These are phyloP conservation scores for Plagiodera versicolora DNA, from an alignment of 2,888 invertebrate genomes.

Conservation along the genomic window DNA sequence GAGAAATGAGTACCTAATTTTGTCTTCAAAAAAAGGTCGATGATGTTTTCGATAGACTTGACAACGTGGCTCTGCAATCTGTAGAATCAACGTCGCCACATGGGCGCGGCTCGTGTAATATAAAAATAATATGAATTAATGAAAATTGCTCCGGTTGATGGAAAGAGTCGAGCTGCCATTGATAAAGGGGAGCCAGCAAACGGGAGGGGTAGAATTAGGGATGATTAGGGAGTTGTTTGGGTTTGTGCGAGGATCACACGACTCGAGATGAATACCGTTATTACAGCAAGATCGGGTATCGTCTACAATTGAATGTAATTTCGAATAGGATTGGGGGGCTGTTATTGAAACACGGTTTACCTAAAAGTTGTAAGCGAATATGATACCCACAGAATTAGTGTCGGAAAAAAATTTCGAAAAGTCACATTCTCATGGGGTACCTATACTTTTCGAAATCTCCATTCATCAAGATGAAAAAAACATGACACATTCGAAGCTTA, in stretches of 20 bases:
- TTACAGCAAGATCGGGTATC: not conserved
- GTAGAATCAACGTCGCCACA: not conserved
- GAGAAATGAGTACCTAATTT: too few relatives aligned
- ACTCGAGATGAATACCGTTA: not conserved
- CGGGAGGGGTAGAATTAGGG: not conserved
- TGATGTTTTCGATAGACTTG: not conserved
- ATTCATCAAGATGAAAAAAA: too few relatives aligned
- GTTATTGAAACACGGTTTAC: too few relatives aligned
- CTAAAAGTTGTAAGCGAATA: too few relatives aligned
- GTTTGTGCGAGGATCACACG: not conserved
- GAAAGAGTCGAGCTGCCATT: not conserved
- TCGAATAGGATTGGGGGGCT: too few relatives aligned
- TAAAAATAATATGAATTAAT: slow-evolving; percentile 1
- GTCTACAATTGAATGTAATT: not conserved
- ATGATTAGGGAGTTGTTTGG: not conserved
- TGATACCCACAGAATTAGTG: too few relatives aligned
- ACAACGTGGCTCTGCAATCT: not conserved
- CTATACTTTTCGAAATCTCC: too few relatives aligned
- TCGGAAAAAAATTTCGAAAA: too few relatives aligned
- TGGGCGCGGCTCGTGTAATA: not conserved
- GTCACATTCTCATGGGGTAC: too few relatives aligned
- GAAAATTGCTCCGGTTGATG: not conserved
- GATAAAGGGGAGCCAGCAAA: not conserved
- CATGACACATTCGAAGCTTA: too few relatives aligned
- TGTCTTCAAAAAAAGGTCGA: too few relatives aligned